Base-by-base conservation (phyloP, 2,888 invertebrate genomes). In the Physocephala rufipes region DNA sequence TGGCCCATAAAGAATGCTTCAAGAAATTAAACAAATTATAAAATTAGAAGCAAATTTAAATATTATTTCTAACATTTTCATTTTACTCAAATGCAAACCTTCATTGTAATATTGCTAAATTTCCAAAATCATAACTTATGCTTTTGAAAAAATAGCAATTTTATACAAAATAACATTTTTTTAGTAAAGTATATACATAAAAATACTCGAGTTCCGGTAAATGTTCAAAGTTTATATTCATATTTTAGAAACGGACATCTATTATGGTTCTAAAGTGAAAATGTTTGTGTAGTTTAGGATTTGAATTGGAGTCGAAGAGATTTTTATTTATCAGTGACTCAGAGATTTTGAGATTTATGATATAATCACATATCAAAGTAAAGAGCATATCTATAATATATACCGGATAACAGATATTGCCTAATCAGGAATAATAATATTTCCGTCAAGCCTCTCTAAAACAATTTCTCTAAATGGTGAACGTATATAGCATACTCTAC, bases 171-270 rank as follows among this genome's bases (percentile, higher is more conserved):
- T 51, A 43, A 58, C 53, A 67, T 59, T 19, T 28, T 43, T 28
- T 67, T n/a, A n/a, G n/a, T n/a, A n/a, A n/a, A n/a, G n/a, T n/a
- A 43, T 55, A 67, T 58, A 62, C 43, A 49, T 62, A 67, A 26
- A 47, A 36, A 65, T 71, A 9, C 71, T 71, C 62, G 76, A 77
- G 75, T 78, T 82, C 82, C 82, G 82, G 82, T 79, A 82, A 82
- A 82, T 82, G 82, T 82, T 81, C 82, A 82, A 78, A 78, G 78
- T 82, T 81, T 82, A 82, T 82, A 82, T 81, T 68, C 19, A 19
- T 51, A 51, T 51, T 19, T 36, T 36, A n/a, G 36, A 36, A 36
- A 36, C 5, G 9, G 9, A 36, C 9, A 36, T 36, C 9, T 36
- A n/a, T 36, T 4, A 36, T 9, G 5, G 9, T 36, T 36, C 9